phyloP scores from a whole-genome alignment of 2,888 invertebrate genomes.

The Ennomos fuscantarius region DNA sequence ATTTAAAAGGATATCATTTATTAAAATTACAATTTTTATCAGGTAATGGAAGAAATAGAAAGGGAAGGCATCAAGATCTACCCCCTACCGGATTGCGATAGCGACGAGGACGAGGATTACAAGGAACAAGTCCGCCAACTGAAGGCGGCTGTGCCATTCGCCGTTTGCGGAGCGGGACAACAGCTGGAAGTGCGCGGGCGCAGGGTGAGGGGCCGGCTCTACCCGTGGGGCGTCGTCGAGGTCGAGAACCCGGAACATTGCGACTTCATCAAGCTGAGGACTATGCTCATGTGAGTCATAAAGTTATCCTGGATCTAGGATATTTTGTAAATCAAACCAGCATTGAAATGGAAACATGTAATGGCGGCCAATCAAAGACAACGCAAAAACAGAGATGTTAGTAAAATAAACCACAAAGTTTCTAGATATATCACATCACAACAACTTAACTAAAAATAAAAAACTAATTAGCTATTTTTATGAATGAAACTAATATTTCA shows the following conservation, averaged over 20 bases:
- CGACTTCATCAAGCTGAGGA: conserved; percentile 98
- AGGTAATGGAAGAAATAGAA: conserved; percentile 96
- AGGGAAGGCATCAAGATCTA: conserved; percentile 97
- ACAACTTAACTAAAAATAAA: too few species aligned
- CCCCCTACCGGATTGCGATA: conserved; percentile 97
- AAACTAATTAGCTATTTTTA: too few species aligned
- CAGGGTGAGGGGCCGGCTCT: conserved; percentile 96
- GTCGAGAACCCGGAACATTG: conserved; percentile 99
- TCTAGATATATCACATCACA: too few species aligned
- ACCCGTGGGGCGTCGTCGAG: conserved; percentile 99
- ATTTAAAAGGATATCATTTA: too few species aligned
- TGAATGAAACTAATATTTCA: too few species aligned
- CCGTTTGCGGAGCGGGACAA: conserved; percentile 98
- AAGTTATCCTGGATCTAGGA: too few species aligned
- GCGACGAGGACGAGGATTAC: conserved; percentile 97
- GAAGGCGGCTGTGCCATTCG: conserved; percentile 98
- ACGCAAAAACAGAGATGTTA: too few species aligned
- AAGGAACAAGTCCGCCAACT: conserved; percentile 96
- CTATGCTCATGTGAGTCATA: conserved; percentile 97
- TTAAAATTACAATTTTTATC: neutral
- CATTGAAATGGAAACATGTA: too few species aligned
- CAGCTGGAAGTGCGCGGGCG: conserved; percentile 97
- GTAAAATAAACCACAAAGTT: too few species aligned
- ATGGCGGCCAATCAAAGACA: too few species aligned
- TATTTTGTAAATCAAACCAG: too few species aligned